Evolutionary conservation across 2,113 vertebrate genomes (phyloP).

Genomic region (Saimiri boliviensis): DNA sequence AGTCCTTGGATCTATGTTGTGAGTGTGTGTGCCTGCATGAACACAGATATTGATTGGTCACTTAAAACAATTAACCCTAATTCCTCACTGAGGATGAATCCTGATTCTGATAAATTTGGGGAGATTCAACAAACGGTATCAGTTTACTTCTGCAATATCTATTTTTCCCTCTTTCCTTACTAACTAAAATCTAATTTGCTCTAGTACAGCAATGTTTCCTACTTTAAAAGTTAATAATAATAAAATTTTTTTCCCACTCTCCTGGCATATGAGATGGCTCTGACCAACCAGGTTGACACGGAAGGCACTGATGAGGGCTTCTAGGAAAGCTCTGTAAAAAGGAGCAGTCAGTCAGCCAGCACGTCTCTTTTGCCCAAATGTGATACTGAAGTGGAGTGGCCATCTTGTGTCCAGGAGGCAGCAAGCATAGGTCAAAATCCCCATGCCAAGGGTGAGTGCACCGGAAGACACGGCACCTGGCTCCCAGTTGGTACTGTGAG

Average conservation of each 20-base stretch:
- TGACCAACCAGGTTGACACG: background rate
- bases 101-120: background rate
- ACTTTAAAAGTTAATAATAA: background rate
- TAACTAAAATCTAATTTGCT: background rate
- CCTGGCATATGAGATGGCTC: background rate
- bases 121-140: background rate
- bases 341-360: background rate
- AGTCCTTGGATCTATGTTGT: rapidly evolving
- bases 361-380: background rate
- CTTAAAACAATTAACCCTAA: background rate
- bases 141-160: background rate
- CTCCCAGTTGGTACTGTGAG: background rate
- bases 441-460: background rate
- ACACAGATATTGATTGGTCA: background rate
- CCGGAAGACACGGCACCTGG: background rate
- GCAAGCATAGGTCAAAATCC: background rate
- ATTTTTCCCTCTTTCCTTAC: background rate
- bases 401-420: background rate
- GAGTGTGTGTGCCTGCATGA: rapidly evolving
- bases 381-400: background rate
- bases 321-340: background rate
- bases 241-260: background rate
- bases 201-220: background rate
- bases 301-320: no score
- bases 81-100: background rate